phyloP scores from a whole-genome alignment of 2,113 vertebrate species.

The Calonectris borealis region DNA sequence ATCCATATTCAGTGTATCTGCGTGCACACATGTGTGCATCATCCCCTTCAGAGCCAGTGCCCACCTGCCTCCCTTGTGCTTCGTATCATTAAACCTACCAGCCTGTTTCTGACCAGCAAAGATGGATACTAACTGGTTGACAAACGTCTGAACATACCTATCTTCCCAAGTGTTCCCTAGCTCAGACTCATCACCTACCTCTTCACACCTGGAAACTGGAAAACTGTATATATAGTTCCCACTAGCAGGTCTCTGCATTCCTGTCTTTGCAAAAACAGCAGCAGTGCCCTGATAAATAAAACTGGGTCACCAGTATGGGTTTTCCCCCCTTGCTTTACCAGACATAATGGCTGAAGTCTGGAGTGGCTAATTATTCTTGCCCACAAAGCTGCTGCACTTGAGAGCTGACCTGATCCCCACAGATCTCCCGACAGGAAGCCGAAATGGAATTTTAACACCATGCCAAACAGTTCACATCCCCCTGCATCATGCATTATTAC shows the following conservation, averaged over 20 bases:
- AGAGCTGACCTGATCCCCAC: slow-evolving; percentile 70
- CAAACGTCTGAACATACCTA: background rate
- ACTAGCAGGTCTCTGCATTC: background rate
- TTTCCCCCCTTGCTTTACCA: background rate
- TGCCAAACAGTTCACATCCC: slow-evolving; percentile 67
- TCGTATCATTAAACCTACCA: background rate
- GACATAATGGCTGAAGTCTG: background rate
- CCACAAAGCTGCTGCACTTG: slow-evolving; percentile 24
- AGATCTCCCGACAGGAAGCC: slow-evolving; percentile 68
- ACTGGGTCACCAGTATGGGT: background rate
- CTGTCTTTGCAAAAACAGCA: background rate
- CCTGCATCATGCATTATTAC: slow-evolving; percentile 72
- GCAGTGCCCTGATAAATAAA: background rate
- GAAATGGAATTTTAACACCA: slow-evolving; percentile 68
- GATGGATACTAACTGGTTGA: fast-evolving
- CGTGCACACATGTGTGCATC: fast-evolving
- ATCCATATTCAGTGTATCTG: background rate
- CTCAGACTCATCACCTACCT: background rate
- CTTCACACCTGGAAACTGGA: background rate
- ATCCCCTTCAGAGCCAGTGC: background rate
- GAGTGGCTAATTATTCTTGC: background rate
- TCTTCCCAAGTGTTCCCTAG: background rate
- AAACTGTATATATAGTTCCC: background rate
- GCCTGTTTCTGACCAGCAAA: background rate
- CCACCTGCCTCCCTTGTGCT: background rate